Evolutionary conservation across 2,113 vertebrate species (phyloP), one percentile per base, ranked within the genome.

Genomic region (Lota lota): DNA sequence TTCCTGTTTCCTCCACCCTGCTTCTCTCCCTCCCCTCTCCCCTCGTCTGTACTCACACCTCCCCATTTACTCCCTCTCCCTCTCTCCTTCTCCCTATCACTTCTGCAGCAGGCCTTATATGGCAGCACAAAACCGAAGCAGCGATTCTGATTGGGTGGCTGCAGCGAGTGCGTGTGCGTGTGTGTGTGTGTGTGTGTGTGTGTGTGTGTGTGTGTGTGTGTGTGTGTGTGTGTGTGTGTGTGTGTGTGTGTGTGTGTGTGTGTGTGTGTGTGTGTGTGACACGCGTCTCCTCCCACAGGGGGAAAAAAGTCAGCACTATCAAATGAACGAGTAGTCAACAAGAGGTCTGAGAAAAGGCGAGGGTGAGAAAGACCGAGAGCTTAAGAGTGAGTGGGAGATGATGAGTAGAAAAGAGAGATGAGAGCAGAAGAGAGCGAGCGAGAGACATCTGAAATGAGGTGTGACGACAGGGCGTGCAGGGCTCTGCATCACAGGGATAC

Each of bases 31-130:
- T 57, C 4, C 16, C 58, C 64, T 61, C 22, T 17, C 65, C 63
- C 66, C 70, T 22, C 51, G 21, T 21, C 47, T 28, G 19, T n/a
- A 68, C 18, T 69, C 75, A 69, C 5, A 4, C 40, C 70, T 61
- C 57, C 17, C 18, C 16, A 6, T 22, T 15, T 62, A 19, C 63
- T 20, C 24, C 54, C 58, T 11, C 63, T 71, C 77, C 5, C 0
- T 0, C 47, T 76, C 63, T 60, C 74, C 68, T 58, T 88, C 74
- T 84, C 67, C 80, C 50, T 72, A 6, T 71, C 69, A 90, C 69
- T 79, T 64, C 86, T 88, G 22, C 69, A 86, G 72, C 63, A 89
- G 72, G 78, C 90, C 90, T 90, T 92, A 92, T 89, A 92, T 90
- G 91, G 91, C 77, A 86, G 88, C 87, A 89, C 84, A 65, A 73